A percentile compares a stretch with the other conserved stretches of the same genome.
phyloP scores from a whole-genome alignment of 2,113 vertebrate genomes.

The Aegotheles bennettii region DNA sequence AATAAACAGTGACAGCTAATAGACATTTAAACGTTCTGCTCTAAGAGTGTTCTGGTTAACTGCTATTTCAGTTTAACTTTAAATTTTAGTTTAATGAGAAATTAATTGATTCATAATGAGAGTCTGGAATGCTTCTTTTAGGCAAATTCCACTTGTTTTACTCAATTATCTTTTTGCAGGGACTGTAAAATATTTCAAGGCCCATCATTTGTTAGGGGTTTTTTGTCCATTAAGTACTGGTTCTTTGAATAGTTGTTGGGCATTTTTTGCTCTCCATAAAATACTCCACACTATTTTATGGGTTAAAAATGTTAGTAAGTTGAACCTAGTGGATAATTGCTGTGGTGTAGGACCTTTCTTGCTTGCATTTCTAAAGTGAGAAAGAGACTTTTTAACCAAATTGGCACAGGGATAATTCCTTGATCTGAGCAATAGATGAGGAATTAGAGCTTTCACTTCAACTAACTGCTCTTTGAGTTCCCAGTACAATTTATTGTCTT shows the following conservation, averaged over 20 bases:
- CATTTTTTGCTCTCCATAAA: neutral
- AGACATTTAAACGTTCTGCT: neutral
- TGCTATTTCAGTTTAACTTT: neutral
- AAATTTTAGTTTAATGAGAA: neutral
- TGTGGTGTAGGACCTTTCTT: neutral
- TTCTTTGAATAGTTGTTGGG: neutral
- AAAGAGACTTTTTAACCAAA: neutral
- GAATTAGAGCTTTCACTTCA: neutral
- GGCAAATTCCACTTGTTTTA: neutral
- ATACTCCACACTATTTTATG: neutral
- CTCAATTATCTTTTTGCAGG: neutral
- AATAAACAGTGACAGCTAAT: neutral
- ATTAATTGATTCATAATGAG: neutral
- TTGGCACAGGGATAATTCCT: neutral
- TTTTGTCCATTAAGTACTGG: neutral
- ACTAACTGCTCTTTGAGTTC: neutral
- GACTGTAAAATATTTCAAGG: neutral
- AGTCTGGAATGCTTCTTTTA: neutral
- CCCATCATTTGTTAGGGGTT: rapidly evolving
- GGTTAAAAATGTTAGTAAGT: neutral
- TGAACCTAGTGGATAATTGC: neutral
- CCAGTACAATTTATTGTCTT: neutral
- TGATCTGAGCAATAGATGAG: neutral
- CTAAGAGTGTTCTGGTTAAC: neutral
- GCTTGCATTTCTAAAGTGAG: neutral